These are phyloP conservation scores for Phaenicophaeus curvirostris DNA, from an alignment of 2,797 vertebrate species.

Conservation along the genomic window DNA sequence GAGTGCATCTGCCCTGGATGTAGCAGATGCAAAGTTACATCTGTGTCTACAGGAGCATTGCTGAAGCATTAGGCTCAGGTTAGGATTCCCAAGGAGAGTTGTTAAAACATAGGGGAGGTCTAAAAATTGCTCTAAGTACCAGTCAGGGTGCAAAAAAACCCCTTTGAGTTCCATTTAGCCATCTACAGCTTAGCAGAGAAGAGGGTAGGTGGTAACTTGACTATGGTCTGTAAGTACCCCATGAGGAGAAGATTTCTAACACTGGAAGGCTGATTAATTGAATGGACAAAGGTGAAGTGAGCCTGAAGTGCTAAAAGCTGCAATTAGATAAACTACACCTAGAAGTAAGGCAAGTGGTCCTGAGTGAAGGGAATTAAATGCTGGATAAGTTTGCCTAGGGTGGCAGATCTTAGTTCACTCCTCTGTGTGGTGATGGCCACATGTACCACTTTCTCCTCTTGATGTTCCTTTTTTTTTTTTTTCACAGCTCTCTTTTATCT, in stretches of 20 bases:
- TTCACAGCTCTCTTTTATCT: not conserved
- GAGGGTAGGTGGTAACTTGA: not conserved
- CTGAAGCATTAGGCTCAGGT: not conserved
- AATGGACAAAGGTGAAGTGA: not conserved
- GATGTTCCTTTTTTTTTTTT: not conserved
- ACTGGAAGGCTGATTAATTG: slow-evolving; percentile 34
- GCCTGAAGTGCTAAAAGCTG: slow-evolving; percentile 58
- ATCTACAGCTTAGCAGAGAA: slow-evolving; percentile 9
- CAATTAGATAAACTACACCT: slow-evolving; percentile 33
- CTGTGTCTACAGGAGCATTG: not conserved
- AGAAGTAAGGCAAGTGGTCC: not conserved
- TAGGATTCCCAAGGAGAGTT: not conserved
- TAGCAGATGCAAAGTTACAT: fast-evolving
- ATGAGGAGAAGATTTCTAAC: slow-evolving; percentile 55
- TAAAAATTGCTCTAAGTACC: not conserved
- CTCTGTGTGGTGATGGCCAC: not conserved
- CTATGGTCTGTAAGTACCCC: not conserved
- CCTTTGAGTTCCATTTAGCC: not conserved
- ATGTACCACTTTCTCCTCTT: not conserved
- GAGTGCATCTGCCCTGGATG: fast-evolving
- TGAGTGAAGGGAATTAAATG: not conserved
- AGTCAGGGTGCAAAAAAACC: not conserved
- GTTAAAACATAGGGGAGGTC: not conserved
- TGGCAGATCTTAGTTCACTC: not conserved
- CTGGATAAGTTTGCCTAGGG: not conserved